phyloP scores from a whole-genome alignment of 2,888 invertebrate species.

The Polia nebulosa region DNA sequence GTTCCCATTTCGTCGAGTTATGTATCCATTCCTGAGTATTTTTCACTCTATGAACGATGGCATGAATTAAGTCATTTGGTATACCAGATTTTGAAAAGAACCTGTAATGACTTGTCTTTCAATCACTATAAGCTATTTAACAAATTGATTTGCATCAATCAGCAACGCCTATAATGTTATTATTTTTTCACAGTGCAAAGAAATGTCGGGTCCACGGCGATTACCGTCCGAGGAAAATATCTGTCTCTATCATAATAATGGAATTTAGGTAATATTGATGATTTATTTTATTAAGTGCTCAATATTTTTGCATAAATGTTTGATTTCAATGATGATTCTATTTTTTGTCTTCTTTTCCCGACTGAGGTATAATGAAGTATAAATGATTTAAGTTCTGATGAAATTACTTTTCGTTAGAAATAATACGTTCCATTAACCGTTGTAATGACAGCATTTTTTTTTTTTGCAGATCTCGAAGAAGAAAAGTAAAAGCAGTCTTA shows the following conservation, averaged over 20 bases:
- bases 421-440: background rate
- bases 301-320: background rate
- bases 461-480: slow-evolving; percentile 67
- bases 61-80: background rate
- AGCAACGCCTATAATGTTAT: background rate
- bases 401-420: background rate
- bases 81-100: background rate
- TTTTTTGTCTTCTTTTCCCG: slow-evolving; percentile 89
- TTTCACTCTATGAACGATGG: background rate
- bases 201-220: slow-evolving; percentile 17
- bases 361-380: slow-evolving; percentile 84
- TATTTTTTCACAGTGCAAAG: slow-evolving; percentile 49
- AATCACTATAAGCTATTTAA: background rate
- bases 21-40: too few relatives aligned
- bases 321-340: slow-evolving; percentile 73
- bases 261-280: slow-evolving; percentile 39
- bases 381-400: slow-evolving; percentile 48
- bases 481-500: slow-evolving; percentile 25
- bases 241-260: slow-evolving; percentile 5
- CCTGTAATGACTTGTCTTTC: slow-evolving; percentile 36
- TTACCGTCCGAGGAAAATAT: slow-evolving; percentile 18
- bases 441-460: slow-evolving; percentile 16
- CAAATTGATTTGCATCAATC: too few relatives aligned
- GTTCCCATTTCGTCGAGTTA: too few relatives aligned
- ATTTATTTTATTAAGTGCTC: background rate